Evolutionary conservation across 2,888 invertebrate genomes (phyloP).

Genomic region (Drosophila tanythrix): DNA sequence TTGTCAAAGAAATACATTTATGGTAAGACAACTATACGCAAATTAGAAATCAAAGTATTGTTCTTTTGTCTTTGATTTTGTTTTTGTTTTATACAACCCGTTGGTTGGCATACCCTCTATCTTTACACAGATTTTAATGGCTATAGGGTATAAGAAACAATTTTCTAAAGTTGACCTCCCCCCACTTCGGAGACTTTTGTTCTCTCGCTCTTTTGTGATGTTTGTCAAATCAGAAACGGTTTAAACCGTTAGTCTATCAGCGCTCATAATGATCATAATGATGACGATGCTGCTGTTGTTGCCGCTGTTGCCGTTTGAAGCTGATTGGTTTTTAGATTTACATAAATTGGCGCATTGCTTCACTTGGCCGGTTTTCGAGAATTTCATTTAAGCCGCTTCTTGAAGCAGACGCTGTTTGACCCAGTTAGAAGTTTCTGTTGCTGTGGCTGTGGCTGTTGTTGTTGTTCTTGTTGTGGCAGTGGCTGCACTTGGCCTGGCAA

Average conservation of each 20-base stretch:
- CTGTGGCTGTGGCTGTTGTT: slow-evolving; percentile 18
- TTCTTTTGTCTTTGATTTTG: neutral
- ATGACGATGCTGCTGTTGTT: slow-evolving; percentile 42
- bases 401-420: slow-evolving; percentile 57
- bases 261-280: slow-evolving; percentile 60
- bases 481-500: slow-evolving; percentile 28
- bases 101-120: neutral
- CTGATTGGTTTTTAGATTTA: slow-evolving; percentile 77
- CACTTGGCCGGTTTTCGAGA: slow-evolving; percentile 66
- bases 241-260: slow-evolving; percentile 67
- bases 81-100: neutral
- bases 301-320: slow-evolving; percentile 55
- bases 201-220: slow-evolving; percentile 15
- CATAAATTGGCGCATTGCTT: slow-evolving; percentile 74
- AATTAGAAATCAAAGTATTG: neutral
- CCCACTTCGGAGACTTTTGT: neutral
- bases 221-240: slow-evolving; percentile 65
- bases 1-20: neutral
- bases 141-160: slow-evolving; percentile 35
- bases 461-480: slow-evolving; percentile 16
- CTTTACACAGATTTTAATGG: neutral
- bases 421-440: slow-evolving; percentile 52
- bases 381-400: slow-evolving; percentile 57
- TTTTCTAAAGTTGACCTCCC: slow-evolving; percentile 18
- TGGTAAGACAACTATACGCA: neutral